Evolutionary conservation across 2,113 vertebrate genomes (phyloP).

Genomic region (Boleophthalmus pectinirostris): DNA sequence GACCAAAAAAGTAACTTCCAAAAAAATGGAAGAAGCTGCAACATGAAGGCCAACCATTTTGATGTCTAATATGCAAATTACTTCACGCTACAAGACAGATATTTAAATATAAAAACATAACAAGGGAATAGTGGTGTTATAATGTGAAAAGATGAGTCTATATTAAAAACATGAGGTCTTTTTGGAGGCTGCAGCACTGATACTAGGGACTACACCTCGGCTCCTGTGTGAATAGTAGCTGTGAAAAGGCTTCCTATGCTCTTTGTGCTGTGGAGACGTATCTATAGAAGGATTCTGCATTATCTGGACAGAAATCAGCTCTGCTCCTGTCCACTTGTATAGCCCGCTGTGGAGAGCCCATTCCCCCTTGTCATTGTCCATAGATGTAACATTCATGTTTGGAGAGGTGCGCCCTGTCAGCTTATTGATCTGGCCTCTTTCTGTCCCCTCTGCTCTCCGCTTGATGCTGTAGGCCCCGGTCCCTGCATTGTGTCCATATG

Average conservation of each 20-base stretch:
- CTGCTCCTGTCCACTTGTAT: conserved; percentile 7
- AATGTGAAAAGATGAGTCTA: too few species aligned
- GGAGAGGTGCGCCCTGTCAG: conserved; percentile 22
- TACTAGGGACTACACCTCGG: not conserved
- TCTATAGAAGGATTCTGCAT: not conserved
- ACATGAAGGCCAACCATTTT: too few species aligned
- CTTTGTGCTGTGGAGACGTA: not conserved
- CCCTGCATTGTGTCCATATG: conserved; percentile 31
- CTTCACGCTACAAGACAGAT: too few species aligned
- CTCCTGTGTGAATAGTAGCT: not conserved
- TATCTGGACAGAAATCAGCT: conserved; percentile 1
- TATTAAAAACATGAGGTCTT: too few species aligned
- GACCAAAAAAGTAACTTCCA: too few species aligned
- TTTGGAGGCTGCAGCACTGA: not conserved
- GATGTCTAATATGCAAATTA: too few species aligned
- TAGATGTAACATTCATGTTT: conserved; percentile 28
- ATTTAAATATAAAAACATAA: too few species aligned
- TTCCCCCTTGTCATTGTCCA: conserved; percentile 35
- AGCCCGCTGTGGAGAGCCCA: conserved; percentile 18
- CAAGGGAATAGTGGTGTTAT: too few species aligned
- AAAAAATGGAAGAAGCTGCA: too few species aligned
- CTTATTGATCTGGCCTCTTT: conserved; percentile 22
- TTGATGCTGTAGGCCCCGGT: conserved; percentile 33
- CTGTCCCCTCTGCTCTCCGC: conserved; percentile 16
- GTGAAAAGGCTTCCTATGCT: not conserved